phyloP scores from a whole-genome alignment of 2,888 invertebrate genomes.

The Synanthedon myopaeformis region DNA sequence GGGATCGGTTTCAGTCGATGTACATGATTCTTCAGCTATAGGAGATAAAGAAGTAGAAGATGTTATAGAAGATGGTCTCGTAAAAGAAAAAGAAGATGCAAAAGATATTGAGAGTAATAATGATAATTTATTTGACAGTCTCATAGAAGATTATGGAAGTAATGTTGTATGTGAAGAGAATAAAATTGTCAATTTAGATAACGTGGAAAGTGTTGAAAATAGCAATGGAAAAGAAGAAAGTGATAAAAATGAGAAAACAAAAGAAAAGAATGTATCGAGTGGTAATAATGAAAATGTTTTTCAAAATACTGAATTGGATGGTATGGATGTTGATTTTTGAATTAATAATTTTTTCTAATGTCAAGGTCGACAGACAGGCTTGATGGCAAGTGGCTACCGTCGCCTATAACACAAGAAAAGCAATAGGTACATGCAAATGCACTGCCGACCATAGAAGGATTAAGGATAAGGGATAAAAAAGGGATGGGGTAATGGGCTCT shows the following conservation, averaged over 20 bases:
- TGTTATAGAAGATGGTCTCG: background rate
- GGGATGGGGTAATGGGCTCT: no score
- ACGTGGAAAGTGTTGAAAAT: no score
- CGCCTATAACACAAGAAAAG: no score
- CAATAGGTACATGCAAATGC: no score
- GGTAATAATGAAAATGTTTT: background rate
- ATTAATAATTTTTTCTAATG: background rate
- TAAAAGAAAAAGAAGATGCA: background rate
- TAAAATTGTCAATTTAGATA: constrained; percentile 1
- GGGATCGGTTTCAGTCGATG: constrained; percentile 18
- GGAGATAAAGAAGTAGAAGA: background rate
- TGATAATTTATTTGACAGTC: no score
- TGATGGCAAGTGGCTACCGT: no score
- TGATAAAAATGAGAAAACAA: constrained; percentile 3
- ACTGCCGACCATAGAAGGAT: no score
- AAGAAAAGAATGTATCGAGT: background rate
- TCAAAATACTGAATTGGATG: background rate
- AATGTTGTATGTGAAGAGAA: constrained; percentile 6
- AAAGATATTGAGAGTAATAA: background rate
- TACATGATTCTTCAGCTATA: constrained; percentile 10
- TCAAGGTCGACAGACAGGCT: no score
- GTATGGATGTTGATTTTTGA: constrained; percentile 52
- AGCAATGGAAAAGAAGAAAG: background rate
- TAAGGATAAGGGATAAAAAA: no score
- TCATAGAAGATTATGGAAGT: background rate